Evolutionary conservation across 2,888 invertebrate genomes (phyloP).

Genomic region (Lasiommata megera): DNA sequence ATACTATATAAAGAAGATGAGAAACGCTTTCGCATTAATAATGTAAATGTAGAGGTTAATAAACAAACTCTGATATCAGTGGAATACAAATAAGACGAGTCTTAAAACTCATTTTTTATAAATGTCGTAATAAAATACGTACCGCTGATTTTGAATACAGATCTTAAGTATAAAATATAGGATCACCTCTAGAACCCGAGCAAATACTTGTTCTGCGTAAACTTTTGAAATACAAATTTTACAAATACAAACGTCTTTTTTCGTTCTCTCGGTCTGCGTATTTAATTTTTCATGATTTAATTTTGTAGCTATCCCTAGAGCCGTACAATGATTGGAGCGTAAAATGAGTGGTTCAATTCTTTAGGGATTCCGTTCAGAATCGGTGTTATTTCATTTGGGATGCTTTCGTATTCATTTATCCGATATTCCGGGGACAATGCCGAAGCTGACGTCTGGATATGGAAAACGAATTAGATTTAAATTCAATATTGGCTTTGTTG

Average conservation of each 20-base stretch:
- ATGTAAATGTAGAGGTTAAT: too few relatives aligned
- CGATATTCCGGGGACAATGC: conserved; percentile 9
- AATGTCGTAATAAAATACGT: not conserved
- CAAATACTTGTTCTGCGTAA: not conserved
- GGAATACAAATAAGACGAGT: too few relatives aligned
- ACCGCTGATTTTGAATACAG: not conserved
- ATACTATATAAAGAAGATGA: too few relatives aligned
- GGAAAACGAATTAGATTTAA: conserved; percentile 17
- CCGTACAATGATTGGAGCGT: conserved; percentile 11
- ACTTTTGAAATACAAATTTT: not conserved
- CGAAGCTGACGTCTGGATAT: not conserved
- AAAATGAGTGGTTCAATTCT: conserved; percentile 14
- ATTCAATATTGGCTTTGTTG: conserved; percentile 11
- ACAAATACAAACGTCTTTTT: not conserved
- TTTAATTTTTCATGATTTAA: conserved; percentile 13
- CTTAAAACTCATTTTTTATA: not conserved
- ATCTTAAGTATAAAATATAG: not conserved
- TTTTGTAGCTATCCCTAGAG: conserved; percentile 8
- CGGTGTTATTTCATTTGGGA: conserved; percentile 23
- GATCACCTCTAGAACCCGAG: not conserved
- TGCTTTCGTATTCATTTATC: conserved; percentile 13
- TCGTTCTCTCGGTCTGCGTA: not conserved
- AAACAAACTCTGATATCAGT: too few relatives aligned
- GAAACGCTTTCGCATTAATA: too few relatives aligned
- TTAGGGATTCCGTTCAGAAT: conserved; percentile 17